These are phyloP conservation scores for Encarsia formosa DNA, from an alignment of 2,888 invertebrate species.

Conservation along the genomic window DNA sequence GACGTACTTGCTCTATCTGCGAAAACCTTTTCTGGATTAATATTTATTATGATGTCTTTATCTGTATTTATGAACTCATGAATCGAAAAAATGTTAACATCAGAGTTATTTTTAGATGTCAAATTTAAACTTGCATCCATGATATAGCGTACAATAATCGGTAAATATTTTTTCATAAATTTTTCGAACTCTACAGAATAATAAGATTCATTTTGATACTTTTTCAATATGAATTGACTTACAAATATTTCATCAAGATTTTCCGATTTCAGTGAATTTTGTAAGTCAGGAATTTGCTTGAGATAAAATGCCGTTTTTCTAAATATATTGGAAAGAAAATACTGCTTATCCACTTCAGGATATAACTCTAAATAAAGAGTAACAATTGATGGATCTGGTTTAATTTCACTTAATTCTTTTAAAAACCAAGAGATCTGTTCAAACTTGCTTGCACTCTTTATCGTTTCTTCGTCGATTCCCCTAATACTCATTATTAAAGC, in stretches of 20 bases:
- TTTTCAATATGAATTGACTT: conserved; percentile 1
- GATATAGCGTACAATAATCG: conserved; percentile 13
- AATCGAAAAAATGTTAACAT: conserved; percentile 15
- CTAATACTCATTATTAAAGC: conserved; percentile 35
- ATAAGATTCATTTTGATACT: neutral
- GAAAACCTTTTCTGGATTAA: conserved; percentile 12
- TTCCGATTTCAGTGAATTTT: neutral
- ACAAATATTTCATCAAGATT: conserved; percentile 3
- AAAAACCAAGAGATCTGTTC: conserved; percentile 40
- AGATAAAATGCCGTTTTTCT: conserved; percentile 7
- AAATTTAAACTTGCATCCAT: neutral
- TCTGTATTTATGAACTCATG: conserved; percentile 7
- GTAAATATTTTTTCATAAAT: conserved; percentile 20
- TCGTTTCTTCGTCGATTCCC: conserved; percentile 22
- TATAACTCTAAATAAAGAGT: conserved; percentile 20
- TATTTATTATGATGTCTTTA: neutral
- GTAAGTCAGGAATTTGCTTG: conserved; percentile 1
- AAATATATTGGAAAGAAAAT: conserved; percentile 20
- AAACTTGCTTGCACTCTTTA: conserved; percentile 22
- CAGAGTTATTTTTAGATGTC: conserved; percentile 1
- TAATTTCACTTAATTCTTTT: conserved; percentile 36
- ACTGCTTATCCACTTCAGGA: conserved; percentile 15
- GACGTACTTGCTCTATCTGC: neutral
- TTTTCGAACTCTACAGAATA: conserved; percentile 18
- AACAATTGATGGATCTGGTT: conserved; percentile 31